These are phyloP conservation scores for Xenopus petersii DNA, from an alignment of 2,797 vertebrate genomes.

Conservation along the genomic window DNA sequence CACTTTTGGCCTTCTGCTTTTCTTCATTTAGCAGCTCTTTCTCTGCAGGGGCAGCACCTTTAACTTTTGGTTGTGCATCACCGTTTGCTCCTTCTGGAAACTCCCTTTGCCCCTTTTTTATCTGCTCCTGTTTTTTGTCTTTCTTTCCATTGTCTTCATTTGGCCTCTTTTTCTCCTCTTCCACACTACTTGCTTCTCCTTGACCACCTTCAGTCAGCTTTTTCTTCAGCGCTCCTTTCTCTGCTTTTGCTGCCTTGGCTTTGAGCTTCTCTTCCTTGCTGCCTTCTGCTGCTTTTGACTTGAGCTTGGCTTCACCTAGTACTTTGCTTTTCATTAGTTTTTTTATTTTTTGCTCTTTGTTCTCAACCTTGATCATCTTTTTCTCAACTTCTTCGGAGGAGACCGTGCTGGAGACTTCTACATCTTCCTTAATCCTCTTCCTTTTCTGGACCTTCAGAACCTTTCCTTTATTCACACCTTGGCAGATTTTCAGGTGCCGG, in stretches of 20 bases:
- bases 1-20: background rate
- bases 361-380: background rate
- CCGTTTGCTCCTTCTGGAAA: too few relatives aligned
- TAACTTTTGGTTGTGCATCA: background rate
- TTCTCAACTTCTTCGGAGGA: background rate
- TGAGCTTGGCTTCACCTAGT: background rate
- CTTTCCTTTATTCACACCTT: background rate
- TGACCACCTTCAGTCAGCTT: background rate
- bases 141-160: background rate
- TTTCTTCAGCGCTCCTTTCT: background rate
- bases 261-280: background rate
- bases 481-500: slow-evolving; percentile 43
- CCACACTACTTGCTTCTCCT: background rate
- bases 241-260: background rate
- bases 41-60: background rate
- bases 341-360: background rate
- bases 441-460: slow-evolving; percentile 1
- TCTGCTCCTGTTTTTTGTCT: background rate
- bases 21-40: background rate
- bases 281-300: background rate
- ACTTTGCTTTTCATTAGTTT: background rate
- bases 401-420: background rate
- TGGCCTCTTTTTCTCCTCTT: background rate
- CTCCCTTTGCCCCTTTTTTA: background rate
- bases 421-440: background rate